Evolutionary conservation across 2,113 vertebrate species (phyloP).

Genomic region (Neofelis nebulosa): DNA sequence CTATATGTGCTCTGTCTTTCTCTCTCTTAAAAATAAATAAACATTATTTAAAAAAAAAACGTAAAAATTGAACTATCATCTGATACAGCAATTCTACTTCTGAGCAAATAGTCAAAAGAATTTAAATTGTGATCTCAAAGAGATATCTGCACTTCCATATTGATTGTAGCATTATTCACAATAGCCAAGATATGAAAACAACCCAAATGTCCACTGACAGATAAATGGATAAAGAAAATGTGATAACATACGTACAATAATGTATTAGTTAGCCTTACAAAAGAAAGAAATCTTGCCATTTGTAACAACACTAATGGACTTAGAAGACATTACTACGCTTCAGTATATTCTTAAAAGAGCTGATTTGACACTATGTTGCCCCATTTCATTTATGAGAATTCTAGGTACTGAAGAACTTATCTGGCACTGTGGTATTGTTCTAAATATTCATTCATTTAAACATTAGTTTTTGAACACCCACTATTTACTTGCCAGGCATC

Average conservation of each 20-base stretch:
- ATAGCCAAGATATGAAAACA: neutral
- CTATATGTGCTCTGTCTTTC: too few relatives aligned
- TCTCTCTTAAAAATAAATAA: too few relatives aligned
- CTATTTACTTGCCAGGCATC: neutral
- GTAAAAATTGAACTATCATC: neutral
- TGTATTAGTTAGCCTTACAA: neutral
- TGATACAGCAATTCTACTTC: neutral
- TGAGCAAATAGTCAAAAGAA: neutral
- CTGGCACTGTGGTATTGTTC: neutral
- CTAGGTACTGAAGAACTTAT: neutral
- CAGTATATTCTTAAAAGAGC: neutral
- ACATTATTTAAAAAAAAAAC: too few relatives aligned
- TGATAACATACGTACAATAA: neutral
- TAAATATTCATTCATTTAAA: neutral
- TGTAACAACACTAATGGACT: neutral
- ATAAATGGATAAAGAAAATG: neutral
- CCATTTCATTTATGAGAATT: neutral
- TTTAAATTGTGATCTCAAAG: neutral
- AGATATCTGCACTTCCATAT: neutral
- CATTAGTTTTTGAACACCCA: neutral
- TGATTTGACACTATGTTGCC: neutral
- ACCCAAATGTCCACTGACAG: neutral
- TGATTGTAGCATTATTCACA: neutral
- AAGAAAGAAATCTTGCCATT: neutral
- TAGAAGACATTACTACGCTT: neutral